Evolutionary conservation across 2,888 invertebrate genomes (phyloP).

Genomic region (Tetropium fuscum): DNA sequence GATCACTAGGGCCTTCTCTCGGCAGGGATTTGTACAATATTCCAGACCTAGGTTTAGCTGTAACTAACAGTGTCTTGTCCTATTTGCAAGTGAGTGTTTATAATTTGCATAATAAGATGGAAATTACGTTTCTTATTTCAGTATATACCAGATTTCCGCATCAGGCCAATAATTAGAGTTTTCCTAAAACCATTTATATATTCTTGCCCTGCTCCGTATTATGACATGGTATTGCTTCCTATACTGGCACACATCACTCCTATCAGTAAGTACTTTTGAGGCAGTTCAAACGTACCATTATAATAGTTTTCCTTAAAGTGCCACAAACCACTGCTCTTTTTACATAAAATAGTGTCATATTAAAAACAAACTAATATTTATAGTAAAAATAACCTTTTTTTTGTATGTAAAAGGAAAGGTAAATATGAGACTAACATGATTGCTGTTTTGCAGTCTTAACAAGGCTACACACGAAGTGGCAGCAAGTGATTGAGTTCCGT

Average conservation of each 20-base stretch:
- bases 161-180: slow-evolving; percentile 84
- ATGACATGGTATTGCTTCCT: slow-evolving; percentile 81
- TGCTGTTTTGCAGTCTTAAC: slow-evolving; percentile 73
- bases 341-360: too few species aligned
- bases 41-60: slow-evolving; percentile 79
- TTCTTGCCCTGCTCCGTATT: slow-evolving; percentile 87
- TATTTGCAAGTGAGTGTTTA: slow-evolving; percentile 73
- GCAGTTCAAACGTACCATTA: too few species aligned
- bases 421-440: too few species aligned
- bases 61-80: slow-evolving; percentile 79
- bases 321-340: too few species aligned
- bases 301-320: too few species aligned
- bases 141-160: slow-evolving; percentile 86
- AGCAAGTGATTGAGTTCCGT: slow-evolving; percentile 80
- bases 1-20: slow-evolving; percentile 82
- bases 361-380: too few species aligned
- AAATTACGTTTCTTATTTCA: slow-evolving; percentile 62
- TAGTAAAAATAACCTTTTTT: too few species aligned
- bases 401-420: too few species aligned
- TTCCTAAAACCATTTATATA: slow-evolving; percentile 89
- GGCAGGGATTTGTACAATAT: slow-evolving; percentile 88
- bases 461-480: slow-evolving; percentile 82
- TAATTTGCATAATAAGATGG: not conserved
- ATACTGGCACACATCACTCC: slow-evolving; percentile 83
- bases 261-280: slow-evolving; percentile 75